Evolutionary conservation across 2,113 vertebrate species (phyloP).

Genomic region (Tinamus guttatus): DNA sequence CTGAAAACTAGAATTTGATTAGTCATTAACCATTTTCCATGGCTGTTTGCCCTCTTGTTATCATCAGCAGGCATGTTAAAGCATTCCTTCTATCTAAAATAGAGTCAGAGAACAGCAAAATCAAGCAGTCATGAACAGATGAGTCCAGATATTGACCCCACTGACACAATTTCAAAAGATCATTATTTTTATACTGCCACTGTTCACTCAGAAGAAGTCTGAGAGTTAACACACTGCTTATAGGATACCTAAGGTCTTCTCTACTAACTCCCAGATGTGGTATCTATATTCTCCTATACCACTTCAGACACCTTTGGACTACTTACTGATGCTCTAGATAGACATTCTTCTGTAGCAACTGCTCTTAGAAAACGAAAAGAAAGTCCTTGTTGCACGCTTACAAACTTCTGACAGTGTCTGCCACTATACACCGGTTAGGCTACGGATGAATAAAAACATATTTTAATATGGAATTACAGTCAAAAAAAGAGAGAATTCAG

Average conservation of each 20-base stretch:
- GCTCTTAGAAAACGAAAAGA: neutral
- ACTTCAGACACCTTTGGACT: neutral
- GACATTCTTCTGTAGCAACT: neutral
- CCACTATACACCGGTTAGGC: neutral
- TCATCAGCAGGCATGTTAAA: neutral
- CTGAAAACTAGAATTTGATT: neutral
- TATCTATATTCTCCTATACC: neutral
- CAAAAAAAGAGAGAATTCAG: neutral
- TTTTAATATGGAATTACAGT: neutral
- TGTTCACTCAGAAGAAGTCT: neutral
- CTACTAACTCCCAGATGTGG: neutral
- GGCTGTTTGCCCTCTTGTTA: neutral
- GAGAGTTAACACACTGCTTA: neutral
- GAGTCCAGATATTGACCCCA: neutral
- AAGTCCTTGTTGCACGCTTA: neutral
- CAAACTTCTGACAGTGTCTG: neutral
- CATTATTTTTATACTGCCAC: neutral
- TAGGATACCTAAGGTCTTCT: neutral
- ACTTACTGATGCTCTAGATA: neutral
- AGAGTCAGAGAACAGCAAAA: neutral
- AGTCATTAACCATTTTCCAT: neutral
- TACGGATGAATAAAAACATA: neutral
- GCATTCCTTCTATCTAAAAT: neutral
- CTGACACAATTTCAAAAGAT: neutral
- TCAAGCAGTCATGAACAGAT: neutral